phyloP scores from a whole-genome alignment of 2,888 invertebrate genomes.

The Drosophila demipolita region DNA sequence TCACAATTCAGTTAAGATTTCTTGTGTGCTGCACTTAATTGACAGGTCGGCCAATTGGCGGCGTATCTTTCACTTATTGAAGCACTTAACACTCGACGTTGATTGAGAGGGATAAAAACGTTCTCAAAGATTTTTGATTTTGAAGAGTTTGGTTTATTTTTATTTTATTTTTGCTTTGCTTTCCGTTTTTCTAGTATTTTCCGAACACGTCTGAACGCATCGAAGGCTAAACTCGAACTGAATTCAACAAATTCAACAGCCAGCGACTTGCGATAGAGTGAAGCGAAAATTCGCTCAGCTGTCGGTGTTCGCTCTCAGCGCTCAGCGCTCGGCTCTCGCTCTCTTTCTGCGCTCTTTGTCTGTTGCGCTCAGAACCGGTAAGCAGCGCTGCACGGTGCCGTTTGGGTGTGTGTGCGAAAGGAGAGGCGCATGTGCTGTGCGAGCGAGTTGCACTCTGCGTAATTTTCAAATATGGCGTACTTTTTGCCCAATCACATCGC shows the following conservation, averaged over 20 bases:
- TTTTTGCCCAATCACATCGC: conserved; percentile 84
- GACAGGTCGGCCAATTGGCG: conserved; percentile 38
- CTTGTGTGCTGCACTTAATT: conserved; percentile 44
- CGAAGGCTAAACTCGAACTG: conserved; percentile 85
- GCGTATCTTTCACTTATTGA: conserved; percentile 38
- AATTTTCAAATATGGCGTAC: conserved; percentile 85
- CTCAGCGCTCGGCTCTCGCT: conserved; percentile 6
- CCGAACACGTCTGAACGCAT: conserved; percentile 83
- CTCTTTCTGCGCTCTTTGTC: conserved; percentile 21
- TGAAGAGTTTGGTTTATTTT: background rate
- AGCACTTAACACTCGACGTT: conserved; percentile 48
- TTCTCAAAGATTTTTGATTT: conserved; percentile 32
- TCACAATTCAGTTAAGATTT: conserved; percentile 47
- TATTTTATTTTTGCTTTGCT: conserved; percentile 23
- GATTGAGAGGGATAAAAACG: conserved; percentile 26
- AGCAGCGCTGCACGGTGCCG: conserved; percentile 43
- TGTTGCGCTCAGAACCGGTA: conserved; percentile 63
- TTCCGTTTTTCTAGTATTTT: conserved; percentile 60
- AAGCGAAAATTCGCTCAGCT: conserved; percentile 54
- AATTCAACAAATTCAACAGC: conserved; percentile 50
- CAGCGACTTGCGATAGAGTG: conserved; percentile 54
- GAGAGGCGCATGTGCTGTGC: conserved; percentile 45
- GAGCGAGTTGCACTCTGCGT: conserved; percentile 69
- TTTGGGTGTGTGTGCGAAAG: conserved; percentile 40
- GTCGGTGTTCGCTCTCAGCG: conserved; percentile 5